Base-by-base conservation (phyloP, 2,888 invertebrate species). In the Rhagonycha fulva region DNA sequence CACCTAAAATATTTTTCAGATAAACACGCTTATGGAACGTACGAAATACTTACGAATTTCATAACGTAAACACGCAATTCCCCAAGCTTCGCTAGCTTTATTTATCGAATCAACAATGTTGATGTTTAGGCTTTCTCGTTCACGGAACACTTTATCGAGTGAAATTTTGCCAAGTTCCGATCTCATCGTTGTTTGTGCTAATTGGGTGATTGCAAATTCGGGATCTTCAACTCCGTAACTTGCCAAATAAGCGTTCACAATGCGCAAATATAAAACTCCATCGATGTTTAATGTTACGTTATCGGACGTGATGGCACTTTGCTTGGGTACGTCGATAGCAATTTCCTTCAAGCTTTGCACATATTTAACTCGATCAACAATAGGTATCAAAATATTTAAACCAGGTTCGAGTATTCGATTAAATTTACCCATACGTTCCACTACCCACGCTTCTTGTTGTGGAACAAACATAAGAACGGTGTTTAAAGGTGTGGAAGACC, bases 141-240 rank as follows among this genome's bases (percentile, higher is more conserved):
- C 99, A 78, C 96, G 91, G 87, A 99, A 99, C 12, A 99, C 96
- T 87, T 97, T 97, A 87, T 99, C 99, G 80, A 99, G 88, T 1
- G 95, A 93, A 88, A 99, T 99, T 90, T 98, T 98, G 75, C 99
- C 99, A 62, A 99, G 91, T 88, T 99, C 99, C 0, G 98, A 98
- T 86, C 99, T 92, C 99, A 99, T 99, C 0, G 99, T 99, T 0
- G 99, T 99, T 90, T 99, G 99, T 2, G 99, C 99, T 67, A 99
- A 89, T 88, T 99, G 99, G 1, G 98, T 98, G 77, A 99, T 97
- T 0, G 99, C 99, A 90, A 98, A 99, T 88, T 99, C 99, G 0
- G 99, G 98, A 89, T 99, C 99, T 89, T 99, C 98, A 10, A 99
- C 99, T 23, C 99, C 99, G 88, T 99, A 99, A 80, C 98, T 98